A percentile compares a stretch with the other conserved stretches of the same genome.
Evolutionary conservation across 2,797 vertebrate genomes (phyloP).

Genomic region (Diglossa cyanea): DNA sequence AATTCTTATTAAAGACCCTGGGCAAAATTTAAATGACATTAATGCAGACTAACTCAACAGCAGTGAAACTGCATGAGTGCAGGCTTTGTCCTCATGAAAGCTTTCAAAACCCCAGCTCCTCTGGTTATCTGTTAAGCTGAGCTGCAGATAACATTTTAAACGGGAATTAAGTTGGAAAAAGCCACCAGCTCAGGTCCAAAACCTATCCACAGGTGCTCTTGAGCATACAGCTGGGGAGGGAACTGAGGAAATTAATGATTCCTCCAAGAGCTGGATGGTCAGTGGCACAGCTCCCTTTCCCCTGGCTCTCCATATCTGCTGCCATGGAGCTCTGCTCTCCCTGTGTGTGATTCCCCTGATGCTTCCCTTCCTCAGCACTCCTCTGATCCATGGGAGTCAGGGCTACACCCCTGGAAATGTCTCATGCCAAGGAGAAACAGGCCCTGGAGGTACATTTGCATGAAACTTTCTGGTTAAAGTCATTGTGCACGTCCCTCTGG

Average conservation of each 20-base stretch:
- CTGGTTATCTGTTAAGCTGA: neutral
- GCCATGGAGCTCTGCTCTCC: neutral
- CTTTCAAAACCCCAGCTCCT: neutral
- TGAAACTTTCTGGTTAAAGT: neutral
- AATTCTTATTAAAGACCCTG: neutral
- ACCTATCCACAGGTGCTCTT: neutral
- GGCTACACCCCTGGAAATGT: neutral
- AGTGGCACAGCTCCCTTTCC: neutral
- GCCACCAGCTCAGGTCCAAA: neutral
- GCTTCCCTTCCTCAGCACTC: neutral
- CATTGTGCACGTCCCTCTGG: neutral
- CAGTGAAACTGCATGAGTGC: neutral
- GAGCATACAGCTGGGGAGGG: neutral
- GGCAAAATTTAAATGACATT: neutral
- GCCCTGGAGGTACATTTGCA: neutral
- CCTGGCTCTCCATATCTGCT: accelerated
- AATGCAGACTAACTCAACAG: neutral
- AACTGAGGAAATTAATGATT: neutral
- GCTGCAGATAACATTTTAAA: neutral
- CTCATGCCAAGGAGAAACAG: neutral
- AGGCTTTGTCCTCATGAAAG: neutral
- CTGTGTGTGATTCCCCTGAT: accelerated
- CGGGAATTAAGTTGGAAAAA: neutral
- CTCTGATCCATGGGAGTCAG: neutral
- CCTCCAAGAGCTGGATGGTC: neutral